Base-by-base conservation (phyloP, 2,113 vertebrate species). In the Rhinichthys klamathensis region DNA sequence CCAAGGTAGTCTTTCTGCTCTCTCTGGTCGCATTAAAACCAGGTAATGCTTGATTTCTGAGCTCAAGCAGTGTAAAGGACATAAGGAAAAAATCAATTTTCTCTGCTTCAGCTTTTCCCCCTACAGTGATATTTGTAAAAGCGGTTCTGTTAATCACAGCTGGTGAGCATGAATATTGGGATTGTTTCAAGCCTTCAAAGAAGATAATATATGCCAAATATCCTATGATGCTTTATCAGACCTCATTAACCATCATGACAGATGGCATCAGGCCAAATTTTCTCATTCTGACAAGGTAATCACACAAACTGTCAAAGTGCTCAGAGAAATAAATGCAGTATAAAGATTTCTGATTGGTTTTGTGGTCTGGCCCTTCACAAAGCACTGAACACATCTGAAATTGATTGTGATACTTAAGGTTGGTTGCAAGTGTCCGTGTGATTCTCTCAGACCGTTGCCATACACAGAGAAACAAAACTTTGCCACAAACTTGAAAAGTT, bases 171-270 rank as follows among this genome's bases (percentile, higher is more conserved):
- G 44, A 81, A 81, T 81, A 69, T 51, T 32, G 61, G 79, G 61
- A 69, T 81, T 81, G 79, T 69, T 81, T 81, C 46, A 81, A 23
- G 61, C 11, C 78, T 80, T 69, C 41, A 81, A 81, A 51, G 25
- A 76, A 32, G 8, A 81, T 81, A 81, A 81, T 81, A 18, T 44
- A 81, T 81, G 60, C 79, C 44, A 81, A 51, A 65, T 69, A 81
- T 69, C 18, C 79, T 16, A 46, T 32, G 61, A 81, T 51, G 79
- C 61, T n/a, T 51, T 81, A 35, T 81, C 79, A 69, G 61, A 81
- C 79, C 46, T 81, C 79, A 81, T 69, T 81, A 81, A 67, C 61
- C 25, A 30, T 23, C 46, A 81, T 81, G 79, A 81, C 18, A 44
- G 78, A 63, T 44, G 58, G 58, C 78, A 81, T 18, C 44, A 81